Conservation (phyloP, 2,113 vertebrate genomes). For the Saguinus imperator region DNA sequence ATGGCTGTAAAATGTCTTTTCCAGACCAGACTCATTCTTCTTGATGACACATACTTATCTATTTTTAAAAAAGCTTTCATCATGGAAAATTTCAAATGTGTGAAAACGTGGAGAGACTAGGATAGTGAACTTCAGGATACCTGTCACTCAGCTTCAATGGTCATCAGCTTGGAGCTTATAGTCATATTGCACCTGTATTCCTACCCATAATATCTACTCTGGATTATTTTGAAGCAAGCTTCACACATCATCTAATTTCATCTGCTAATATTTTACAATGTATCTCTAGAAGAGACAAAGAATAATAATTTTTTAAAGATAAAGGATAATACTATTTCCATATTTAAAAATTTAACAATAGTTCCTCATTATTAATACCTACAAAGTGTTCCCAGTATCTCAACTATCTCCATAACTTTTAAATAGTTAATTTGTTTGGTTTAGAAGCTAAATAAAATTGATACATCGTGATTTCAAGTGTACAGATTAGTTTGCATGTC, state of each 20-base stretch:
- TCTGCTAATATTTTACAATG: background rate
- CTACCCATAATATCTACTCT: background rate
- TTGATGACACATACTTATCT: background rate
- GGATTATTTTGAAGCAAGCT: conserved; percentile 35
- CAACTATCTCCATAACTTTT: background rate
- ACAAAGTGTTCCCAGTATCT: background rate
- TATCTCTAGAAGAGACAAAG: background rate
- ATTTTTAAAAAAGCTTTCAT: background rate
- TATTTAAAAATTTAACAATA: background rate
- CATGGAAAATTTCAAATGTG: conserved; percentile 49
- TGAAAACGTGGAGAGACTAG: conserved; percentile 16
- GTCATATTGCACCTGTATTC: background rate
- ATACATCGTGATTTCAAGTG: background rate
- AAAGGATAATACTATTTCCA: background rate
- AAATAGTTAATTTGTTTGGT: background rate
- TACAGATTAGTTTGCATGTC: background rate
- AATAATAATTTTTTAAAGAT: background rate
- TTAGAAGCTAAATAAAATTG: background rate
- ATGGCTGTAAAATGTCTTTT: background rate
- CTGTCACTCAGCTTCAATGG: background rate
- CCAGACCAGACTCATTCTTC: conserved; percentile 8
- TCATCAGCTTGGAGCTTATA: background rate
- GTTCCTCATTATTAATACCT: background rate
- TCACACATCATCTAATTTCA: background rate
- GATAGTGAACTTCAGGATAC: background rate